phyloP scores from a whole-genome alignment of 2,888 invertebrate species.

The Sinhomidia bicolor region DNA sequence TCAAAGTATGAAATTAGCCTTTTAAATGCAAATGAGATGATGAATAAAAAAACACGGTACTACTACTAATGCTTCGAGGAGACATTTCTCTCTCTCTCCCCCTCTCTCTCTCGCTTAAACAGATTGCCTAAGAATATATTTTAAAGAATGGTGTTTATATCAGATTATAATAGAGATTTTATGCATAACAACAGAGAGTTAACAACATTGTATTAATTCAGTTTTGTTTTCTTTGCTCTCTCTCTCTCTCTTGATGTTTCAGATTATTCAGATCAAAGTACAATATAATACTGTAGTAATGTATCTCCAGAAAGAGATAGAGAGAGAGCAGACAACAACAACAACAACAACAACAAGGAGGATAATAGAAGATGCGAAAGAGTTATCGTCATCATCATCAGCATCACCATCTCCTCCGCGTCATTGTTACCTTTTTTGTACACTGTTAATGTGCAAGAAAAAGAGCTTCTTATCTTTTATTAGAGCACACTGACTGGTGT shows the following conservation, averaged over 20 bases:
- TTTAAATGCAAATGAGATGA: not conserved
- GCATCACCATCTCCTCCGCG: constrained; percentile 10
- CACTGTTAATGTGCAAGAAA: constrained; percentile 66
- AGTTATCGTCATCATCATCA: constrained; percentile 56
- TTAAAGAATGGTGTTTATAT: too few species aligned
- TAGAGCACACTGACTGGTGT: constrained; percentile 73
- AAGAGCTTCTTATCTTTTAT: constrained; percentile 75
- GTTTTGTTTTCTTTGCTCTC: not conserved
- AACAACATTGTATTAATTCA: not conserved
- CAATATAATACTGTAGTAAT: not conserved
- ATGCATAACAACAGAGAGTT: not conserved
- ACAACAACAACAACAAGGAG: not conserved
- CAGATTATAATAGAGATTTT: not conserved
- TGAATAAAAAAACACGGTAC: not conserved
- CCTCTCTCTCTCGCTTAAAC: not conserved
- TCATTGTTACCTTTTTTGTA: constrained; percentile 69
- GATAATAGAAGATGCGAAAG: constrained; percentile 44
- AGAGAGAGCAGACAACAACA: not conserved
- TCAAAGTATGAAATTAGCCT: constrained; percentile 3
- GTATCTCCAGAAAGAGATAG: too few species aligned
- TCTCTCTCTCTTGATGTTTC: too few species aligned
- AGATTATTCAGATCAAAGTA: not conserved
- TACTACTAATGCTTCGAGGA: not conserved
- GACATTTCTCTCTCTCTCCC: not conserved
- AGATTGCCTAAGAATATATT: not conserved